phyloP scores from a whole-genome alignment of 2,888 invertebrate genomes.

The Lypha dubia region DNA sequence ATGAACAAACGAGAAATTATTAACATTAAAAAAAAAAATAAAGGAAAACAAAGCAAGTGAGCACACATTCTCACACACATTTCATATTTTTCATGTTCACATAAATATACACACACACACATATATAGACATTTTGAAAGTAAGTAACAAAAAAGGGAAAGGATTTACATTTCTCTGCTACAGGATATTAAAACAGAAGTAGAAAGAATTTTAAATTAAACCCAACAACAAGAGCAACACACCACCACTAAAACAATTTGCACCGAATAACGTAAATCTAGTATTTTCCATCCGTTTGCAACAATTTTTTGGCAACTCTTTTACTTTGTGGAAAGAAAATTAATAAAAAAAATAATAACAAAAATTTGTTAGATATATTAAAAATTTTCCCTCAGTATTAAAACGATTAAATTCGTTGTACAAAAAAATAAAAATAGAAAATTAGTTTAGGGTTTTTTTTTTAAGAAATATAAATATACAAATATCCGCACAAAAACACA shows the following conservation, averaged over 20 bases:
- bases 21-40: constrained; percentile 2
- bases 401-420: too few relatives aligned
- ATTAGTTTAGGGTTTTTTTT: too few relatives aligned
- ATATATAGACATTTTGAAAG: not conserved
- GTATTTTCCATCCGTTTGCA: not conserved
- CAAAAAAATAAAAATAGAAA: too few relatives aligned
- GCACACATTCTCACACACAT: constrained; percentile 3
- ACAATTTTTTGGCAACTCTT: not conserved
- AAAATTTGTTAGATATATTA: too few relatives aligned
- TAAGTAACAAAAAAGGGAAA: constrained; percentile 38
- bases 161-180: constrained; percentile 57
- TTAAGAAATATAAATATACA: too few relatives aligned
- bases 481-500: too few relatives aligned
- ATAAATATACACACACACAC: not conserved
- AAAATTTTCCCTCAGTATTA: too few relatives aligned
- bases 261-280: constrained; percentile 13
- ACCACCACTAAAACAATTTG: constrained; percentile 8
- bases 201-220: constrained; percentile 6
- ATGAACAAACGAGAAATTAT: constrained; percentile 22
- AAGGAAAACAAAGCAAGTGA: not conserved
- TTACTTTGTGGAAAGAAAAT: too few relatives aligned
- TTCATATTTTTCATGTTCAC: not conserved
- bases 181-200: constrained; percentile 68
- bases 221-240: not conserved
- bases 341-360: too few relatives aligned